phyloP scores from a whole-genome alignment of 1,140 invertebrate genomes.

The Philotrypesis tridentata region DNA sequence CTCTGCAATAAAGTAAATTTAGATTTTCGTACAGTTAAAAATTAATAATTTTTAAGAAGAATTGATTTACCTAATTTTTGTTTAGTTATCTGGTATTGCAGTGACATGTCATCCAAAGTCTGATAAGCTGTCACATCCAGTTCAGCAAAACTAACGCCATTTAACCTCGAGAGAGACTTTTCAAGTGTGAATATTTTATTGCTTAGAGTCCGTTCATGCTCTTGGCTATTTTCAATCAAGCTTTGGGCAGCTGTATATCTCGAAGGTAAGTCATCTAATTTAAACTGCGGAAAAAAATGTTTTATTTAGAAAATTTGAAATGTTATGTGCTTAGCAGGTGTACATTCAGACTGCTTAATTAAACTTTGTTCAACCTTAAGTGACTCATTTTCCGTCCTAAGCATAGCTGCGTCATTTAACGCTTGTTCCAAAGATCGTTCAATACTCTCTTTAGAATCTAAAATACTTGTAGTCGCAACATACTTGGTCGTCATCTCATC shows the following conservation, averaged over 20 bases:
- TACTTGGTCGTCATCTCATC: slow-evolving; percentile 69
- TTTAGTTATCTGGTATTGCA: slow-evolving; percentile 63
- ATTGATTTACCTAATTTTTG: slow-evolving; percentile 54
- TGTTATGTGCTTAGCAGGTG: too few relatives aligned
- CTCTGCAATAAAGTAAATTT: slow-evolving; percentile 49
- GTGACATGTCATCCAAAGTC: slow-evolving; percentile 62
- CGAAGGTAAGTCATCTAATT: slow-evolving; percentile 62
- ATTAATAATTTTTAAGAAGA: background rate
- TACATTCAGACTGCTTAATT: too few relatives aligned
- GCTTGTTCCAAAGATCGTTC: slow-evolving; percentile 67
- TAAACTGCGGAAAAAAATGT: slow-evolving; percentile 46
- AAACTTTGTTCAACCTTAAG: slow-evolving; percentile 51
- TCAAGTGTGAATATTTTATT: slow-evolving; percentile 57
- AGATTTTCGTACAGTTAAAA: background rate
- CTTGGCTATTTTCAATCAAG: slow-evolving; percentile 60
- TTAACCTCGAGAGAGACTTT: slow-evolving; percentile 61
- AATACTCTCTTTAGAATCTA: slow-evolving; percentile 70
- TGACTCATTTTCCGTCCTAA: slow-evolving; percentile 64
- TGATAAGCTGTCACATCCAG: slow-evolving; percentile 69
- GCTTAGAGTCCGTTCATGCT: slow-evolving; percentile 58
- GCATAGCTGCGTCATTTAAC: slow-evolving; percentile 55
- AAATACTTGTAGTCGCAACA: slow-evolving; percentile 60
- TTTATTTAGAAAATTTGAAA: slow-evolving; percentile 7
- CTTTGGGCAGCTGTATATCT: slow-evolving; percentile 61
- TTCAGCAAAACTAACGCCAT: slow-evolving; percentile 61